Evolutionary conservation across 1,140 invertebrate species (phyloP), one percentile per base, ranked within the genome.

Genomic region (Drosophila repleta): DNA sequence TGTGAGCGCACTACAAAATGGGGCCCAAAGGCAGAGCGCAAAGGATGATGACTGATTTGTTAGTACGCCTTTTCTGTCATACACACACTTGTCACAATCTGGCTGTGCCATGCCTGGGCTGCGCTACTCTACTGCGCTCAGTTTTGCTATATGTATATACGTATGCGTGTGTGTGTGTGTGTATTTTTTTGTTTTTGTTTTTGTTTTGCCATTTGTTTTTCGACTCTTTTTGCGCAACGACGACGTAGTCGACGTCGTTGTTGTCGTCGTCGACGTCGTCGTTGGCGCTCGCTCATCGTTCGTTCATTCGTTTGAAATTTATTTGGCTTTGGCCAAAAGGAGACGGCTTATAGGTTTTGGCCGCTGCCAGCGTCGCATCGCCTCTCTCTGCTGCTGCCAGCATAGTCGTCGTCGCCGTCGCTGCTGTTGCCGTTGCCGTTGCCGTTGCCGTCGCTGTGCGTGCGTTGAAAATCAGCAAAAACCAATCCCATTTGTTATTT

Each of bases 401-500:
- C 48, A 56, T 56, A 46, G 45, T 55, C 24, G 15, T 21, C 24
- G 46, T 48, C 29, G 61, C 2, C 41, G 61, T 43, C 32, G 32
- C 4, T 53, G 52, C 26, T 37, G 62, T 63, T 6, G 60, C 24
- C 37, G 64, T 65, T 6, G 60, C 24, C 53, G 73, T 64, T 56
- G 61, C 32, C 32, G 64, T 65, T 10, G 64, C 35, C 58, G 73
- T 67, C 55, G 69, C 76, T 65, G 61, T 75, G 79, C 76, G 79
- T 85, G 70, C 87, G 77, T 87, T 85, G 82, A 76, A 90, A 90
- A 91, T 91, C 90, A 91, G 90, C 90, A 91, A 91, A 91, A 91
- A 91, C 90, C 90, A 91, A 91, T 91, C 90, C 90, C 90, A 91
- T 91, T 91, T 91, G 90, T 91, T 91, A 91, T 91, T 82, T 87